phyloP scores from a whole-genome alignment of 2,797 vertebrate species.

The Echeneis naucrates region DNA sequence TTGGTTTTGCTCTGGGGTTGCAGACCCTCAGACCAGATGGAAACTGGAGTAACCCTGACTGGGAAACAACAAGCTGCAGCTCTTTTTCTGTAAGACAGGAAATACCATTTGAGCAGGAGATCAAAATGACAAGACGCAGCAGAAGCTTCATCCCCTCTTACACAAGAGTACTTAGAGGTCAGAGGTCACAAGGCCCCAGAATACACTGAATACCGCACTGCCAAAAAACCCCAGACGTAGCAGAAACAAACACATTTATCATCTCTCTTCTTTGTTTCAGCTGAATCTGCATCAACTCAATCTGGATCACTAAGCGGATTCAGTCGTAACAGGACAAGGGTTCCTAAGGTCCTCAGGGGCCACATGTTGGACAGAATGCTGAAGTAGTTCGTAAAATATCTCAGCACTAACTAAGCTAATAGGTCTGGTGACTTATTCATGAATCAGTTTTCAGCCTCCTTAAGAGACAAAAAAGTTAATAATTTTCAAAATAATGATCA shows the following conservation, averaged over 20 bases:
- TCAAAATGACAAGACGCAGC: conserved; percentile 74
- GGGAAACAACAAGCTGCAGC: conserved; percentile 37
- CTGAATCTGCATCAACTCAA: conserved; percentile 39
- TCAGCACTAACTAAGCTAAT: neutral
- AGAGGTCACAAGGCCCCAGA: conserved; percentile 24
- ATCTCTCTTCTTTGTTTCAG: conserved; percentile 16
- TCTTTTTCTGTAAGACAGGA: conserved; percentile 60
- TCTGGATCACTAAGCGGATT: neutral
- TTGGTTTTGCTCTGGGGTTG: neutral
- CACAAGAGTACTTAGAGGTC: conserved; percentile 50
- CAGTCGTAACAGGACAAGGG: neutral
- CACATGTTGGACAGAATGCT: neutral
- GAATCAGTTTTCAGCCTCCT: too few species aligned
- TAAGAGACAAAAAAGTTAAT: too few species aligned
- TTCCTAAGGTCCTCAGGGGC: neutral
- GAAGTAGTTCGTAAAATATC: neutral
- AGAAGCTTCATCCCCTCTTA: conserved; percentile 56
- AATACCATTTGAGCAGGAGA: conserved; percentile 67
- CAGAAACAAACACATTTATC: conserved; percentile 37
- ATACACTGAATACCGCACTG: conserved; percentile 16
- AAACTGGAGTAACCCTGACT: neutral
- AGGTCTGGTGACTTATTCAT: too few species aligned
- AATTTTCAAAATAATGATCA: too few species aligned
- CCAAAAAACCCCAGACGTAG: conserved; percentile 52
- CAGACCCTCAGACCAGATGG: neutral